Base-by-base conservation (phyloP, 2,797 vertebrate genomes). In the Microctenopoma lineatum region DNA sequence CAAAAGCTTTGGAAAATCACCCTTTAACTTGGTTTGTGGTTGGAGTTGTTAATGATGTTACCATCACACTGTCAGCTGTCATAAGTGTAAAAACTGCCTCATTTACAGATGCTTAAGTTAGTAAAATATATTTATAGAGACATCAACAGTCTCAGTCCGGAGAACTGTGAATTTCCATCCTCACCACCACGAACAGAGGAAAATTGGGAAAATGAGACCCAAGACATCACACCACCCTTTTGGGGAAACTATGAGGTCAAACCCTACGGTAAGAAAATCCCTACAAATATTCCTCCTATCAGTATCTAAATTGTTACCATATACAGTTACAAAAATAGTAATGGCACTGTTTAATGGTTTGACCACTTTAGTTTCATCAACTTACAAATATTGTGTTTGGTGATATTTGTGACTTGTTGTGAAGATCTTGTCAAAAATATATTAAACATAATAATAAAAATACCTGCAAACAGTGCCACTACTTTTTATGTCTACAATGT, bases 141-240 rank as follows among this genome's bases (percentile, higher is more conserved):
- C 1, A 11, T 7, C 21, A 4, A 57, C 32, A 7, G 41, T 2
- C 0, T 38, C 7, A 5, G 0, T n/a, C 16, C 21, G 0, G 45
- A 36, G 44, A 27, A 21, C 18, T 15, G 38, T 21, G 1, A 27
- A 11, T 16, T 2, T 2, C 18, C 4, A 12, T 5, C 4, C 3
- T 15, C 47, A 4, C 42, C 47, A 1, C 75, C 56, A 4, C n/a
- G 0, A 14, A 69, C 73, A 41, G 48, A 80, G 18, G 94, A 94
- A 44, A 89, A 94, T 87, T 95, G 94, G 93, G 93, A 93, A 47
- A 70, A 54, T 26, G 93, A 94, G 68, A 73, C 90, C 38, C 65
- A 79, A 51, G 86, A 91, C 10, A 64, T 79, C 34, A 53, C 27
- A 0, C 0, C 44, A 29, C 21, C 7, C 12, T 66, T 66, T 48